phyloP scores from a whole-genome alignment of 2,888 invertebrate genomes.

The Hypselothyrea guttata region DNA sequence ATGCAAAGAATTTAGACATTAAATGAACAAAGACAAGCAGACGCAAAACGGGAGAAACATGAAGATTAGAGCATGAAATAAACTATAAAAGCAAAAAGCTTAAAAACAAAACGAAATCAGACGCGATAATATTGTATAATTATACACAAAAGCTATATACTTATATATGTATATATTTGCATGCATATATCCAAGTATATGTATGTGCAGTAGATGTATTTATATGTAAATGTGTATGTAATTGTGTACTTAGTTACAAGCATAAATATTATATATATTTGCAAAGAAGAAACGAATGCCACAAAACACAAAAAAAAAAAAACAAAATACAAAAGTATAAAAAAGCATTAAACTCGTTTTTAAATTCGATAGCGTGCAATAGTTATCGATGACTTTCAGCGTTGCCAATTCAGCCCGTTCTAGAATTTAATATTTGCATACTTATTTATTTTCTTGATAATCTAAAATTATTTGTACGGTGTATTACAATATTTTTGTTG shows the following conservation, averaged over 20 bases:
- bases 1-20: conserved; percentile 73
- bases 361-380: neutral
- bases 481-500: no score
- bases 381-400: no score
- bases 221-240: conserved; percentile 77
- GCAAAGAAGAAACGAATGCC: conserved; percentile 54
- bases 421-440: no score
- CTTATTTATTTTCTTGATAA: no score
- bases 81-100: conserved; percentile 49
- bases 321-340: conserved; percentile 48
- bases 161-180: conserved; percentile 56
- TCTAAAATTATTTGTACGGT: no score
- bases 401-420: no score
- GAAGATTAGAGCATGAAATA: conserved; percentile 20
- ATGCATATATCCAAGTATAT: conserved; percentile 58
- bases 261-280: conserved; percentile 63
- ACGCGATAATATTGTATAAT: conserved; percentile 73
- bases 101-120: conserved; percentile 46
- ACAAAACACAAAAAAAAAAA: conserved; percentile 48
- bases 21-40: conserved; percentile 66
- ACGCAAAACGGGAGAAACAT: conserved; percentile 39
- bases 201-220: conserved; percentile 72
- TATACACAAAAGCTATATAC: conserved; percentile 61
- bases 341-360: conserved; percentile 19
- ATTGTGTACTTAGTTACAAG: conserved; percentile 71